These are phyloP conservation scores for Halichoerus grypus DNA, from an alignment of 2,113 vertebrate genomes.

Conservation along the genomic window DNA sequence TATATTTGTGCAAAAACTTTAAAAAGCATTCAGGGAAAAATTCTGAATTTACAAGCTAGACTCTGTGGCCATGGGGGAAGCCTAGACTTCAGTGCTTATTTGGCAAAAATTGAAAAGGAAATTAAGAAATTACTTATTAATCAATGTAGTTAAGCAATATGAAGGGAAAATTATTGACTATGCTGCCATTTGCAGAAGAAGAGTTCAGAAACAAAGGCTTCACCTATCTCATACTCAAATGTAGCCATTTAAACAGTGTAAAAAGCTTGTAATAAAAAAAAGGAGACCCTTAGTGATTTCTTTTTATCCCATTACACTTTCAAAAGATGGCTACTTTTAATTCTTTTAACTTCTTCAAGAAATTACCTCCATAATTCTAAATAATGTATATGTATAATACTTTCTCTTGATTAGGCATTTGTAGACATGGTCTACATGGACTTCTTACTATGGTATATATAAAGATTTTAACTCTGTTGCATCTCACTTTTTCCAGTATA, in stretches of 20 bases:
- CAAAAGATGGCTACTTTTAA: background rate
- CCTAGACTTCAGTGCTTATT: background rate
- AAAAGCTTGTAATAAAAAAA: background rate
- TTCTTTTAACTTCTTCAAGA: background rate
- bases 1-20: background rate
- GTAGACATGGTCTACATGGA: background rate
- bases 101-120: background rate
- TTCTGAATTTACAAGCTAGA: background rate
- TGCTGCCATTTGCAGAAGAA: background rate
- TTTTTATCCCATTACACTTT: background rate
- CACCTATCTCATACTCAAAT: background rate
- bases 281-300: background rate
- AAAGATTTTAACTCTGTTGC: background rate
- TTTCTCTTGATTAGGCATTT: background rate
- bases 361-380: background rate
- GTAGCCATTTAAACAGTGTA: background rate
- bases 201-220: background rate
- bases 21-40: background rate
- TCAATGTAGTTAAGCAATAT: background rate
- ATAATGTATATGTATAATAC: background rate
- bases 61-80: background rate
- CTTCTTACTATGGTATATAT: background rate
- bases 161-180: background rate
- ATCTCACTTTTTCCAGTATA: background rate
- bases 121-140: conserved; percentile 9